Conservation (phyloP, 2,888 invertebrate genomes). For the Lycaena phlaeas region DNA sequence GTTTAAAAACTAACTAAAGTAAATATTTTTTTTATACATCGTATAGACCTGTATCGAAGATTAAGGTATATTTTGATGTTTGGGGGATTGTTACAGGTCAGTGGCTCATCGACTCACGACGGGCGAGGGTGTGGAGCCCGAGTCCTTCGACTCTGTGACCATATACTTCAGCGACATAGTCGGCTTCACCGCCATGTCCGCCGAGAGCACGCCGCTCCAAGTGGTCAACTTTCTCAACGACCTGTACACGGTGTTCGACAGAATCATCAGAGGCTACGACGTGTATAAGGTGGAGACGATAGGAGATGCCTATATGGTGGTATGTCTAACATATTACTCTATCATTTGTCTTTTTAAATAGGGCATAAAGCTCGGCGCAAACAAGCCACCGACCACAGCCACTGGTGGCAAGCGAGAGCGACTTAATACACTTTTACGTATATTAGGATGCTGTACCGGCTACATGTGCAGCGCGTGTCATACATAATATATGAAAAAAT, state of each 20-base stretch:
- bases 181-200: constrained; percentile 96
- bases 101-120: constrained; percentile 90
- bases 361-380: too few species aligned
- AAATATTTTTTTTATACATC: too few species aligned
- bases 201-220: constrained; percentile 92
- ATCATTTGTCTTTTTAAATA: too few species aligned
- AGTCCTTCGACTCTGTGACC: constrained; percentile 93
- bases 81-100: constrained; percentile 74
- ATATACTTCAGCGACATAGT: constrained; percentile 98
- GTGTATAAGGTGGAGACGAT: constrained; percentile 99
- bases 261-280: constrained; percentile 96
- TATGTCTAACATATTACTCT: constrained; percentile 36
- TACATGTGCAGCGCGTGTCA: too few species aligned
- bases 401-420: too few species aligned
- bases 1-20: too few species aligned
- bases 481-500: too few species aligned
- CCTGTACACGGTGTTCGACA: constrained; percentile 96
- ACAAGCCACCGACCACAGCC: too few species aligned
- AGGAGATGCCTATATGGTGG: constrained; percentile 83
- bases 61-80: background rate
- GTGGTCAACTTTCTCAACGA: constrained; percentile 98
- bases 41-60: too few species aligned
- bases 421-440: too few species aligned
- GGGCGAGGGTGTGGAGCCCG: constrained; percentile 93
- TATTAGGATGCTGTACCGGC: too few species aligned